Base-by-base conservation (phyloP, 2,113 vertebrate genomes). In the Callorhinus ursinus region DNA sequence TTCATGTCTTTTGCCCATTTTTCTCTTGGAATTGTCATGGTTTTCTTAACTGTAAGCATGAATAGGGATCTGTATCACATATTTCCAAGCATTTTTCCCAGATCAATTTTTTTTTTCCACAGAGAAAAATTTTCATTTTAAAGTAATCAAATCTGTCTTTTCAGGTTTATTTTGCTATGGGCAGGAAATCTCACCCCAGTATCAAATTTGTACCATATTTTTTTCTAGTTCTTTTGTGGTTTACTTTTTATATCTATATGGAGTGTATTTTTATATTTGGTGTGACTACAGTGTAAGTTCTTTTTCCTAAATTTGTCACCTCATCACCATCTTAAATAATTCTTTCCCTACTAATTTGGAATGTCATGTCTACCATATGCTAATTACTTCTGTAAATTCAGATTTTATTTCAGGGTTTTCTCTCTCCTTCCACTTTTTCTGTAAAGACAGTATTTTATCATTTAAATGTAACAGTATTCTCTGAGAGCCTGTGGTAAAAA, bases 191-290 rank as follows among this genome's bases (percentile, higher is more conserved):
- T 88, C 19, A 49, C 33, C 49, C 69, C 31, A 61, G 13, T 39
- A 77, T 15, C 33, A 86, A 72, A 72, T 90, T 59, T 95, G 51
- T 67, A 81, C 53, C 4, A 1, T 69, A 49, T 67, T 83, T 77
- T 71, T 42, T 95, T 93, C n/a, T 59, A 28, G 26, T 83, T 72
- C n/a, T 49, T 87, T 63, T 79, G 18, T 42, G 36, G 2, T 63
- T 77, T 79, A 33, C 49, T 76, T 82, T 80, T 72, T 57, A 55
- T 28, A 57, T 88, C 67, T 39, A 87, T 26, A 42, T 81, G 33
- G 12, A 87, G 39, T 85, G 6, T 63, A 61, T 85, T 93, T 83
- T 79, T 49, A 10, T 95, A 87, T 89, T 89, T 97, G 79, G 6
- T 74, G 28, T 90, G 42, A 84, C 79, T 89, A 57, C 1, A 92